Conservation (phyloP, 2,797 vertebrate genomes). For the Miichthys miiuy region DNA sequence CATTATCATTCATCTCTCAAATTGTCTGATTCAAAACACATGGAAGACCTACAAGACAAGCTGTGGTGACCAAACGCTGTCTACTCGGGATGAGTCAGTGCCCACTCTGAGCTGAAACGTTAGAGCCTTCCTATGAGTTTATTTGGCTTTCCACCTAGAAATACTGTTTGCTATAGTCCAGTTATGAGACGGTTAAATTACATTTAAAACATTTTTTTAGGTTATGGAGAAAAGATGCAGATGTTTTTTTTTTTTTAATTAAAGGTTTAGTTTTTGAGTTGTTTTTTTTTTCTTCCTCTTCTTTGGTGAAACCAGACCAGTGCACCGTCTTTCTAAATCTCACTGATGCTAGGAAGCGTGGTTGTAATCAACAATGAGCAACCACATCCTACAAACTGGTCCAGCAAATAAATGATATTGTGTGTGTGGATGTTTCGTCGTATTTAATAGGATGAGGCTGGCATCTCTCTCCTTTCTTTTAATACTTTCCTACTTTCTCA, state of each 20-base stretch:
- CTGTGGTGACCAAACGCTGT: conserved; percentile 46
- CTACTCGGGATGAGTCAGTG: conserved; percentile 65
- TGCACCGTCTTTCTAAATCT: too few species aligned
- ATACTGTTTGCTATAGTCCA: conserved; percentile 6
- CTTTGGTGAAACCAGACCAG: too few species aligned
- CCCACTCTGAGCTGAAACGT: conserved; percentile 32
- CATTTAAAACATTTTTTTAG: too few species aligned
- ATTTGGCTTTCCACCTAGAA: conserved; percentile 14
- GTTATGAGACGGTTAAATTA: not conserved
- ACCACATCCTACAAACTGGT: too few species aligned
- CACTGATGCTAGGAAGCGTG: too few species aligned
- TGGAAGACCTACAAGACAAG: conserved; percentile 31
- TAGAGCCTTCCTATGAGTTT: conserved; percentile 21
- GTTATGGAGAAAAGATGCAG: not conserved
- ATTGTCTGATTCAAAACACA: conserved; percentile 53
- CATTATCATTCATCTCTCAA: conserved; percentile 47
- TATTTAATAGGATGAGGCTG: not conserved
- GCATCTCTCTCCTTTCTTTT: not conserved
- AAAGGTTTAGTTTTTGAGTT: too few species aligned
- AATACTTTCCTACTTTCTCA: not conserved
- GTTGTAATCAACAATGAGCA: too few species aligned
- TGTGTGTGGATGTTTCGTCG: not conserved
- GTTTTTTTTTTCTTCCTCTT: too few species aligned
- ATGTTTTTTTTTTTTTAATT: too few species aligned
- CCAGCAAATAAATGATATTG: not conserved